Percentiles rank a stretch among this genome's conserved stretches.
Conservation (phyloP, 2,888 invertebrate species). For the Protodeltote pygarga region DNA sequence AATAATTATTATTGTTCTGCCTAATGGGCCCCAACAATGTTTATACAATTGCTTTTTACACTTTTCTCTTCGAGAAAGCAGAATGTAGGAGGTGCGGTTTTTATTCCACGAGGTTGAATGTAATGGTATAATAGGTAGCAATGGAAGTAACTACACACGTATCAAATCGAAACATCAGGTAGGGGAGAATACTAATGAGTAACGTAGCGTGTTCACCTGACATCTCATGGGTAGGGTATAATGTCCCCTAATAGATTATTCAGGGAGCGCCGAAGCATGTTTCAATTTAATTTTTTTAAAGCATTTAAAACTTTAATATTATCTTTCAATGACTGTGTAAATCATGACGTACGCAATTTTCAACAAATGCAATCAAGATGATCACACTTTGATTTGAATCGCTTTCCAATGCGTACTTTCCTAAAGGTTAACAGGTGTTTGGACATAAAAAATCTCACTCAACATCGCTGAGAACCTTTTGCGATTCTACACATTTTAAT, state of each 20-base stretch:
- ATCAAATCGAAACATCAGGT: constrained; percentile 61
- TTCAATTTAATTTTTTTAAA: constrained; percentile 30
- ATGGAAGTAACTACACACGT: constrained; percentile 54
- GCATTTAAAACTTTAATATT: constrained; percentile 10
- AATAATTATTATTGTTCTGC: neutral
- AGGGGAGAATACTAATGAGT: constrained; percentile 67
- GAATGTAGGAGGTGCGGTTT: constrained; percentile 54
- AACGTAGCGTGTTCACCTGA: constrained; percentile 69
- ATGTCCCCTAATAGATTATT: constrained; percentile 42
- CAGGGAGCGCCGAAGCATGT: constrained; percentile 41
- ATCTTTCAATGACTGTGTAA: constrained; percentile 17
- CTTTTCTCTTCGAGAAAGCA: constrained; percentile 10
- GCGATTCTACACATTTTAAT: constrained; percentile 12
- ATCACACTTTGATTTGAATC: constrained; percentile 45
- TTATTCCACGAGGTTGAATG: constrained; percentile 53
- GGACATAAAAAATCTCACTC: constrained; percentile 21
- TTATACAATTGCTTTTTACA: constrained; percentile 17
- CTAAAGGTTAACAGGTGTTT: constrained; percentile 51
- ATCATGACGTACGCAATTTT: constrained; percentile 36
- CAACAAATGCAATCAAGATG: constrained; percentile 33
- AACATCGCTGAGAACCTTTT: constrained; percentile 27
- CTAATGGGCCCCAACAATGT: constrained; percentile 17
- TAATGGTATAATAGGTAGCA: constrained; percentile 57
- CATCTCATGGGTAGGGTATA: constrained; percentile 51
- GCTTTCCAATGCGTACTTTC: constrained; percentile 51